These are phyloP conservation scores for Gorsachius magnificus DNA, from an alignment of 2,797 vertebrate species.

Conservation along the genomic window DNA sequence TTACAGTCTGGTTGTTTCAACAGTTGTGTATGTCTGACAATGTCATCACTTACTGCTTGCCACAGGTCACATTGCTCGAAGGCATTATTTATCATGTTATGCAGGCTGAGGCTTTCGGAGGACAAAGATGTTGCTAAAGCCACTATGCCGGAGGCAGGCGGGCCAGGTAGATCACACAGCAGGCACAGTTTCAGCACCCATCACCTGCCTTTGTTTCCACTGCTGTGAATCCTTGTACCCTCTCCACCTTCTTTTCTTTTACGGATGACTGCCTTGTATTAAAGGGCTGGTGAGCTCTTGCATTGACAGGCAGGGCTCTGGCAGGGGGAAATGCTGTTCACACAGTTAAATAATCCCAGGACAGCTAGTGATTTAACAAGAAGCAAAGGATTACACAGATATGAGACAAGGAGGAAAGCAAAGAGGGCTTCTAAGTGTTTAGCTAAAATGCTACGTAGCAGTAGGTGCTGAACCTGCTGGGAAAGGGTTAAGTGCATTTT, in stretches of 20 bases:
- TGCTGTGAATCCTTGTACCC: background rate
- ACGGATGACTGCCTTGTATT: background rate
- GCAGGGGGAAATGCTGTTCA: background rate
- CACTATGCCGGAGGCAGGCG: slow-evolving; percentile 7
- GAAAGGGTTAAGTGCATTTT: background rate
- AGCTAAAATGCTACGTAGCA: background rate
- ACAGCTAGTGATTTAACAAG: background rate
- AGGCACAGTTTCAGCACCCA: background rate
- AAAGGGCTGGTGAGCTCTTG: background rate
- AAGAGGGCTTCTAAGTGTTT: background rate
- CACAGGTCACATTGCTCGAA: slow-evolving; percentile 65
- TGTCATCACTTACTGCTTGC: slow-evolving; percentile 76
- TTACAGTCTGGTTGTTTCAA: slow-evolving; percentile 73
- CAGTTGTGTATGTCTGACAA: slow-evolving; percentile 71
- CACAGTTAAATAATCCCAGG: slow-evolving; percentile 13
- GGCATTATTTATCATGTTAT: slow-evolving; percentile 71
- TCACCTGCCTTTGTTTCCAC: background rate
- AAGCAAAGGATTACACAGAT: background rate
- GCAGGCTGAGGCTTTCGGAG: slow-evolving; percentile 47
- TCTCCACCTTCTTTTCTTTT: background rate
- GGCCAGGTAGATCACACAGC: background rate
- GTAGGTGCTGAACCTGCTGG: background rate
- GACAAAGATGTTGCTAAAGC: slow-evolving; percentile 56
- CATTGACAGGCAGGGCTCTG: background rate
- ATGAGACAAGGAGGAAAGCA: background rate